phyloP scores from a whole-genome alignment of 1,140 invertebrate genomes.

The Oedothorax gibbosus region DNA sequence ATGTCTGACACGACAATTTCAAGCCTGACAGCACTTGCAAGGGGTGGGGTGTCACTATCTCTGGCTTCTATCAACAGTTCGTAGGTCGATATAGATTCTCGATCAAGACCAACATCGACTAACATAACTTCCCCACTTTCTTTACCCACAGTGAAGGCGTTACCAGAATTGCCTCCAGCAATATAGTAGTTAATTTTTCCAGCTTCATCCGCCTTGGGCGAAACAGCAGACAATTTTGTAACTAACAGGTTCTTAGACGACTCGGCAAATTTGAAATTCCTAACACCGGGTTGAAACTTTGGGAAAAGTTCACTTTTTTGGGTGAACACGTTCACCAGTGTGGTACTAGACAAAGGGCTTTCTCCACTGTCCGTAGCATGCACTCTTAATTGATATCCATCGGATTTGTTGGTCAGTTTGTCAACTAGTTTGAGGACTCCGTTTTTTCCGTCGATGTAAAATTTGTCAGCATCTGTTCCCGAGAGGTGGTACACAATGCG shows the following conservation, averaged over 20 bases:
- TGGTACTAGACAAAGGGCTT: slow-evolving; percentile 69
- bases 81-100: slow-evolving; percentile 84
- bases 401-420: slow-evolving; percentile 69
- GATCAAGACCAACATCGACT: slow-evolving; percentile 80
- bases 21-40: slow-evolving; percentile 78
- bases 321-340: slow-evolving; percentile 75
- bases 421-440: slow-evolving; percentile 80
- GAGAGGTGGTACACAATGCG: slow-evolving; percentile 81
- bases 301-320: slow-evolving; percentile 82
- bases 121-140: slow-evolving; percentile 83
- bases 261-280: slow-evolving; percentile 83
- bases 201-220: slow-evolving; percentile 77
- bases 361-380: slow-evolving; percentile 70
- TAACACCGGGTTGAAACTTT: slow-evolving; percentile 74
- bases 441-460: slow-evolving; percentile 80
- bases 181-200: slow-evolving; percentile 78
- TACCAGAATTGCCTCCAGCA: slow-evolving; percentile 89
- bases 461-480: slow-evolving; percentile 81
- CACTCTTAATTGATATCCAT: slow-evolving; percentile 78
- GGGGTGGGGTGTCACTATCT: slow-evolving; percentile 83
- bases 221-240: slow-evolving; percentile 68
- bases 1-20: slow-evolving; percentile 88
- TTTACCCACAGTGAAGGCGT: slow-evolving; percentile 85
- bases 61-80: slow-evolving; percentile 93
- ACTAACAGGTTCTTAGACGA: slow-evolving; percentile 73